Evolutionary conservation across 2,888 invertebrate genomes (phyloP), one percentile per base, ranked within the genome.

Genomic region (Cataglyphis rosenhaueri): DNA sequence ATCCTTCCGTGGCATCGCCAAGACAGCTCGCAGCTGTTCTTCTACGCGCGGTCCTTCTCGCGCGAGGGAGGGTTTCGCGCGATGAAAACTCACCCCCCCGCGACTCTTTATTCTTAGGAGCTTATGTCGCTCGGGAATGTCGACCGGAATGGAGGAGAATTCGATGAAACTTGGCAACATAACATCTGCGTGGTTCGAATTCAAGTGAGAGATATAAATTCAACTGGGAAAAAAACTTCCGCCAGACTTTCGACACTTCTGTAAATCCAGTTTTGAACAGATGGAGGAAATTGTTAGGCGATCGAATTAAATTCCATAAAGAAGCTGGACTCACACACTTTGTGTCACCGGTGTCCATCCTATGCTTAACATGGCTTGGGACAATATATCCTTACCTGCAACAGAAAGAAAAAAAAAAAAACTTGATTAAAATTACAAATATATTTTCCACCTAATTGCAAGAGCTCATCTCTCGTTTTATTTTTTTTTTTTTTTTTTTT

Each of bases 331-430:
- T 94, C 94, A 94, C 44, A 12, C 4, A 12, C 94, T 94, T 94
- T 94, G 93, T 92, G 93, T 35, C 35, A 93, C 92, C 93, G 93
- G n/a, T 9, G 41, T n/a, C 61, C 21, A 57, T 18, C 3, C 18
- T 6, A 29, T 91, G 93, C 94, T 94, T 94, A 94, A 93, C 93
- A 93, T 92, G 93, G 93, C 44, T 94, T 94, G 93, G 93, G 93
- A 93, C 93, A 91, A 94, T 94, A 94, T 93, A 91, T 94, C 93
- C 94, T 94, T 94, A 94, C 94, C 94, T 94, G 92, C 74, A 93
- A 93, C 91, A 93, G 32, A 91, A 84, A 87, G 79, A 83, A 74
- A 76, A 85, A 83, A 73, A 76, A 85, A 84, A 71, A 82, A 84
- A 29, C 35, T 75, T 61, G 21, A 64, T 74, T 85, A 35, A 85